Evolutionary conservation across 2,888 invertebrate species (phyloP).

Genomic region (Coremacera marginata): DNA sequence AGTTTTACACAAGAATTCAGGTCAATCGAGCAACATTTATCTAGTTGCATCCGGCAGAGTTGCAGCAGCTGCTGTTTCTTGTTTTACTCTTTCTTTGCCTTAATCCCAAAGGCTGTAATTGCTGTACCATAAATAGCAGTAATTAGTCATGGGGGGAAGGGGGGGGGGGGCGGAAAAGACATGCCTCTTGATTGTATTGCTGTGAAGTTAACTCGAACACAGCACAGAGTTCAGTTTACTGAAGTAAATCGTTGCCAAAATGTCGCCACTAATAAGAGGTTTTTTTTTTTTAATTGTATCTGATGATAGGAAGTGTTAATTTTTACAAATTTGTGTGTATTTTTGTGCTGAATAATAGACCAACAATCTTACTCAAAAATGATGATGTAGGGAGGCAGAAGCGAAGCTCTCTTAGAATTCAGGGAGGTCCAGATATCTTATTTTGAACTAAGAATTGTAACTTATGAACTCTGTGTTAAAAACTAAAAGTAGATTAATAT

Average conservation of each 20-base stretch:
- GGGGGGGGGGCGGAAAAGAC: background rate
- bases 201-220: background rate
- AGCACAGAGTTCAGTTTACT: background rate
- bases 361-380: too few relatives aligned
- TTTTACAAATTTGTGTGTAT: too few relatives aligned
- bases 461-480: too few relatives aligned
- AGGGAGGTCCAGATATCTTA: too few relatives aligned
- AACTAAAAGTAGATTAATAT: too few relatives aligned
- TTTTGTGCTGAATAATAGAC: too few relatives aligned
- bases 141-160: background rate
- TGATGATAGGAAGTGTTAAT: too few relatives aligned
- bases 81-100: background rate
- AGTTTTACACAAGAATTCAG: constrained; percentile 24
- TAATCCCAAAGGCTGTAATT: background rate
- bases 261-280: background rate
- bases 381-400: too few relatives aligned
- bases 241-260: background rate
- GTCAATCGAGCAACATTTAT: constrained; percentile 36
- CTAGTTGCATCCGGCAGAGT: constrained; percentile 2
- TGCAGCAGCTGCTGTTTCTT: background rate
- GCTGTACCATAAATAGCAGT: background rate
- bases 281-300: too few relatives aligned
- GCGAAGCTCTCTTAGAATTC: too few relatives aligned
- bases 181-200: background rate
- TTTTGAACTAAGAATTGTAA: too few relatives aligned